Conservation (phyloP, 2,888 invertebrate genomes). For the Metacarcinus magister region DNA sequence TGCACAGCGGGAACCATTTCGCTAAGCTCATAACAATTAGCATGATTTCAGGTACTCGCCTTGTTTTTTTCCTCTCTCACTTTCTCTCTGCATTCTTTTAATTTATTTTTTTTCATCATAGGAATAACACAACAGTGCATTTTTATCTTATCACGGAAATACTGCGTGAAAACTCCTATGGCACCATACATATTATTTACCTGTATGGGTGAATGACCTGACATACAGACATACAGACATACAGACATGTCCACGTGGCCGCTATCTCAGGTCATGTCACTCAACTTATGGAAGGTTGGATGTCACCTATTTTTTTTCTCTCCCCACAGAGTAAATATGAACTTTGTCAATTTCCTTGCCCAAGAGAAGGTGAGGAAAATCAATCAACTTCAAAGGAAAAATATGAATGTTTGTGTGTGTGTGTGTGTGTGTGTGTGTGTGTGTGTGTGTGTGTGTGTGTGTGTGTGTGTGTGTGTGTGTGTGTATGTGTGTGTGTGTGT, state of each 20-base stretch:
- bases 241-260: neutral
- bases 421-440: conserved; percentile 28
- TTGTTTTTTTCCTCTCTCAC: neutral
- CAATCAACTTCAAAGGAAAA: neutral
- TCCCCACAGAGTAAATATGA: neutral
- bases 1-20: conserved; percentile 19
- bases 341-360: conserved; percentile 17
- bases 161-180: neutral
- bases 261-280: neutral
- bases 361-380: neutral
- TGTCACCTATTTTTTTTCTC: neutral
- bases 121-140: neutral
- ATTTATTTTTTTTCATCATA: neutral
- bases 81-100: neutral
- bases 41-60: neutral
- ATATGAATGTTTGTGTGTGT: neutral
- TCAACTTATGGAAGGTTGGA: neutral
- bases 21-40: conserved; percentile 38
- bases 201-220: neutral
- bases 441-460: too few species aligned
- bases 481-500: neutral
- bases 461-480: too few species aligned
- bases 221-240: neutral
- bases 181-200: neutral
- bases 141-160: neutral